phyloP scores from a whole-genome alignment of 37 sponge, comb jelly and placozoan genomes.

The Cliona cf. orientalis region DNA sequence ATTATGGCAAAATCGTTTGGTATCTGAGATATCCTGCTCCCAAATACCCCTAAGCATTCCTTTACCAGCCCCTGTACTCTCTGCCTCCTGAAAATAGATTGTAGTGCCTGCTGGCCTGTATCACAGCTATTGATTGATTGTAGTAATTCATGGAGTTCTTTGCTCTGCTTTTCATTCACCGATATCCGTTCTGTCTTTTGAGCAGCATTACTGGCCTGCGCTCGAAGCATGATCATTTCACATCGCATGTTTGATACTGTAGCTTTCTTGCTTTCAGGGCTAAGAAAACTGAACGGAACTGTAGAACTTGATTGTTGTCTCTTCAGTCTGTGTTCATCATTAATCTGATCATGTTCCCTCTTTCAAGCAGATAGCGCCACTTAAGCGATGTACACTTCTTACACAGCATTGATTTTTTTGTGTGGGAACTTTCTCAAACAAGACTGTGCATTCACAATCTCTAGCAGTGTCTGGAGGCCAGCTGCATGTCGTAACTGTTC shows the following conservation, averaged over 20 bases:
- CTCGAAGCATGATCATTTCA: not conserved
- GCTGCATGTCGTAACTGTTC: not conserved
- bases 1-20: too few relatives aligned
- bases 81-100: not conserved
- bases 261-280: not conserved
- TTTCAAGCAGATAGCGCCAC: not conserved
- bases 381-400: not conserved
- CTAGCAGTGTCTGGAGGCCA: not conserved
- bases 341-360: not conserved
- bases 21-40: not conserved
- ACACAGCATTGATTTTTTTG: not conserved
- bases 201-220: not conserved
- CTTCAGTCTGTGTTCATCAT: not conserved
- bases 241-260: not conserved
- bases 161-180: not conserved
- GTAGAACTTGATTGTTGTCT: not conserved
- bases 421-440: not conserved
- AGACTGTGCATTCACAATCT: not conserved
- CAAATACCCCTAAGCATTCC: not conserved
- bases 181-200: not conserved
- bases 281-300: not conserved
- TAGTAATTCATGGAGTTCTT: not conserved
- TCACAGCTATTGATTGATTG: not conserved
- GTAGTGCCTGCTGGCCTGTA: not conserved
- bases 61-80: not conserved